Evolutionary conservation across 2,888 invertebrate genomes (phyloP).

Genomic region (Drosophila quasianomalipes): DNA sequence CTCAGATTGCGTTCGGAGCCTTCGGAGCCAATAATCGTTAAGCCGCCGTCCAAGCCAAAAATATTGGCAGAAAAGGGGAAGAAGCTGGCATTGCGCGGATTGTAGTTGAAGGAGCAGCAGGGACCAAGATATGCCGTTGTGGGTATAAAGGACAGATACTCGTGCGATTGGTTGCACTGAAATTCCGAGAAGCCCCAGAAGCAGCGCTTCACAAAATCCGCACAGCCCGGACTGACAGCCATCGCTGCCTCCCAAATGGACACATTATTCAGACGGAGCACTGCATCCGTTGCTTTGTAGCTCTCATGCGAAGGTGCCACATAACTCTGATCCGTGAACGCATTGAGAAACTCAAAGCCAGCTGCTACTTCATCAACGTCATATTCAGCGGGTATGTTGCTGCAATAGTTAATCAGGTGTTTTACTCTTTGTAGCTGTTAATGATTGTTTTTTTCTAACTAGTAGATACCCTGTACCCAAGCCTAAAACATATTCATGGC

Average conservation of each 20-base stretch:
- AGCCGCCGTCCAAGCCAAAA: conserved; percentile 83
- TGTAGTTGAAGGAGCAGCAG: conserved; percentile 85
- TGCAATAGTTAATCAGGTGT: conserved; percentile 35
- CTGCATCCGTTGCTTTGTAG: conserved; percentile 74
- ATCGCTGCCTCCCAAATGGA: conserved; percentile 81
- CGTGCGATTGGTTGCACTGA: conserved; percentile 81
- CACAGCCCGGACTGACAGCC: conserved; percentile 82
- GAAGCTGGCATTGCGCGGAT: conserved; percentile 83
- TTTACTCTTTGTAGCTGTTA: background rate
- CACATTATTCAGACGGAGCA: conserved; percentile 81
- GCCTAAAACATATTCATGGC: background rate
- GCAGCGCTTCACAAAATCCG: conserved; percentile 84
- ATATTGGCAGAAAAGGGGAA: conserved; percentile 84
- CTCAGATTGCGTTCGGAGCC: conserved; percentile 83
- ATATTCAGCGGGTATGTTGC: conserved; percentile 77
- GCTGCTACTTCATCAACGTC: conserved; percentile 67
- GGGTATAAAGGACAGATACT: conserved; percentile 82
- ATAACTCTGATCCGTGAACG: conserved; percentile 84
- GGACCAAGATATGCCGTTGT: conserved; percentile 83
- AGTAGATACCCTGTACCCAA: background rate
- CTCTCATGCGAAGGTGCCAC: conserved; percentile 59
- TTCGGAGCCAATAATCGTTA: conserved; percentile 83
- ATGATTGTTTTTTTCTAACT: background rate
- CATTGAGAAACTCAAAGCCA: conserved; percentile 83
- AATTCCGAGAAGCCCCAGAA: conserved; percentile 83